Evolutionary conservation across 2,113 vertebrate species (phyloP), one percentile per base, ranked within the genome.

Genomic region (Cryptoleucopteryx plumbea): DNA sequence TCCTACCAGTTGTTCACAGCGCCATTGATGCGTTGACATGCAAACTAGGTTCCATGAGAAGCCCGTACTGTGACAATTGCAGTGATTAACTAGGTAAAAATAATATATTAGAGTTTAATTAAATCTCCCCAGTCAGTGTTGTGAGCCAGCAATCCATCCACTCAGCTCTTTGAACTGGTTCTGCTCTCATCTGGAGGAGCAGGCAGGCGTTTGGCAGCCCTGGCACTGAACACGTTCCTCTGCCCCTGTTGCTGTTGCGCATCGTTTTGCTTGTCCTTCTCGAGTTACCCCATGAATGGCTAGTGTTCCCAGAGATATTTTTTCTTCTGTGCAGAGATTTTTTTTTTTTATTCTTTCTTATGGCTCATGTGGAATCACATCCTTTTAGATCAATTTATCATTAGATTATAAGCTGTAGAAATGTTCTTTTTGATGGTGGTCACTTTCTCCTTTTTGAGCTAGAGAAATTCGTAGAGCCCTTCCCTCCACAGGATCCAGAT

Each of bases 51-150:
- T 88, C 74, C 19, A 1, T 3, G n/a, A 82, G 67, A 85, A 93
- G 79, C 91, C 66, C 79, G 88, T 56, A 11, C 80, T 59, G 86
- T 85, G 86, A 90, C 79, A 84, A 53, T 50, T 62, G 91, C 61
- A 52, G 17, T 58, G 88, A 95, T 79, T 63, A 93, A 82, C 53
- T 85, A 63, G 70, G 83, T 86, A 95, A 90, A 96, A 95, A 94
- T 71, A 94, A 94, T 80, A 50, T 21, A 63, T 71, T 47, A 62
- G 56, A 27, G 61, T 80, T 90, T 71, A 88, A 78, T 92, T 92
- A 85, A 70, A 79, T 52, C 82, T 88, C 78, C 32, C 38, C 77
- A 58, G 72, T 58, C 72, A 8, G 68, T 1, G 17, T 6, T 47
- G 80, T 25, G 1, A 42, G 85, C 93, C 50, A 32, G 73, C 43